phyloP scores from a whole-genome alignment of 2,888 invertebrate species.

The Calliopum simillimum region DNA sequence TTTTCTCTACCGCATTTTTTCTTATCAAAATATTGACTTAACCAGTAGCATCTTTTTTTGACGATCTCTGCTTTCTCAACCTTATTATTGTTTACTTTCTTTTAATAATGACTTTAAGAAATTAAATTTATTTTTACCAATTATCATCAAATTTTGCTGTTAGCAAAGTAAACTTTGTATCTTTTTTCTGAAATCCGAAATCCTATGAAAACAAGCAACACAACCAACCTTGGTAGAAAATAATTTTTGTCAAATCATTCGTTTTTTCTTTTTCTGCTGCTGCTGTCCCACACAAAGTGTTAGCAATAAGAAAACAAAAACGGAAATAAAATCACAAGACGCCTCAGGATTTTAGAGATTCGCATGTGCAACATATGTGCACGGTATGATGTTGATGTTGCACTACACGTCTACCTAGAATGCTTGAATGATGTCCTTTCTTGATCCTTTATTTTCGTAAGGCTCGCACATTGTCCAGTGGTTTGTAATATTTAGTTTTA shows the following conservation, averaged over 20 bases:
- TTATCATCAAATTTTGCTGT: slow-evolving; percentile 46
- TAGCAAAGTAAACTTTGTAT: slow-evolving; percentile 3
- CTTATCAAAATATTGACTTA: too few relatives aligned
- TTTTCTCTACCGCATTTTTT: too few relatives aligned
- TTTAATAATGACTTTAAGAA: slow-evolving; percentile 57
- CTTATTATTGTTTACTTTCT: slow-evolving; percentile 49
- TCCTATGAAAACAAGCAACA: slow-evolving; percentile 54
- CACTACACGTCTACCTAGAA: neutral
- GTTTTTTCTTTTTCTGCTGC: neutral
- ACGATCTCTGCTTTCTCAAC: too few relatives aligned
- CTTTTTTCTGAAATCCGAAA: neutral
- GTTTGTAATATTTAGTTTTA: slow-evolving; percentile 2
- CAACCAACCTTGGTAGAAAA: slow-evolving; percentile 25
- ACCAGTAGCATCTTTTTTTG: too few relatives aligned
- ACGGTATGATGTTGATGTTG: slow-evolving; percentile 12
- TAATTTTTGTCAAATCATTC: neutral
- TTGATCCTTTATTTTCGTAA: slow-evolving; percentile 48
- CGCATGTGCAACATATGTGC: slow-evolving; percentile 56
- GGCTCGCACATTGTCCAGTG: slow-evolving; percentile 41
- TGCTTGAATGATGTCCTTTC: slow-evolving; percentile 10
- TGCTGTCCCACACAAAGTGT: slow-evolving; percentile 42
- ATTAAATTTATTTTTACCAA: slow-evolving; percentile 59
- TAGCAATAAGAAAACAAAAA: slow-evolving; percentile 58
- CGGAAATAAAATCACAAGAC: slow-evolving; percentile 38
- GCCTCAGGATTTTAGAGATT: slow-evolving; percentile 36